Base-by-base conservation (phyloP, 2,113 vertebrate species). In the Lampris incognitus region DNA sequence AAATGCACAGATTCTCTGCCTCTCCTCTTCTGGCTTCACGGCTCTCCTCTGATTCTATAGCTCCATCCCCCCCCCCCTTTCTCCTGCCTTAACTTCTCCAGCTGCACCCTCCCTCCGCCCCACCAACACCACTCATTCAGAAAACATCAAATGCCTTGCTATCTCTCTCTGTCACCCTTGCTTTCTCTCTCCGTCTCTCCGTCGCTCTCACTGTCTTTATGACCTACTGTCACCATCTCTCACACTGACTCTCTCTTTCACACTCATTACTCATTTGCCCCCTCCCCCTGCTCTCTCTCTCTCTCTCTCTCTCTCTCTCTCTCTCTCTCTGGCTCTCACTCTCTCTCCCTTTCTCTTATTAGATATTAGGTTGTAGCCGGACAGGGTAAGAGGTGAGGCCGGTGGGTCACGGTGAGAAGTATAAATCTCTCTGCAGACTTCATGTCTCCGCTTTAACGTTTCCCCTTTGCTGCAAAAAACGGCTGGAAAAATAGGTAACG, bases 1-100 rank as follows among this genome's bases (percentile, higher is more conserved):
- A 83, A 89, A 87, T 69, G 76, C 64, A 78, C 66, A 73, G 73
- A 84, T 75, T 60, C 70, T 69, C 68, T 74, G 3, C n/a, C 49
- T 62, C 38, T 67, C 63, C 50, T 70, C 66, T 51, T 78, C 64
- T 69, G 38, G 60, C 74, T 69, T 78, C 57, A 72, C 2, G 1
- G 65, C 54, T 70, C 55, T 74, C 60, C 69, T 83, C 75, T 69
- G 44, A 61, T 63, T 24, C 36, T 3, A 8, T 66, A 38, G 37
- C 44, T 65, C 61, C 41, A 66, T 6, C 60, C 56, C 65, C 64
- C 24, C 5, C 3, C 59, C 51, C 7, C 40, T 38, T 49, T 50
- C n/a, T 49, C 63, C 37, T 37, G 49, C 36, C 63, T 13, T 24
- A 11, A 6, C 36, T 41, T 76, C 52, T 57, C 54, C 58, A 5